Percentiles rank a stretch among this genome's conserved stretches.
Evolutionary conservation across 2,797 vertebrate species (phyloP).

Genomic region (Anisognathus igniventris): DNA sequence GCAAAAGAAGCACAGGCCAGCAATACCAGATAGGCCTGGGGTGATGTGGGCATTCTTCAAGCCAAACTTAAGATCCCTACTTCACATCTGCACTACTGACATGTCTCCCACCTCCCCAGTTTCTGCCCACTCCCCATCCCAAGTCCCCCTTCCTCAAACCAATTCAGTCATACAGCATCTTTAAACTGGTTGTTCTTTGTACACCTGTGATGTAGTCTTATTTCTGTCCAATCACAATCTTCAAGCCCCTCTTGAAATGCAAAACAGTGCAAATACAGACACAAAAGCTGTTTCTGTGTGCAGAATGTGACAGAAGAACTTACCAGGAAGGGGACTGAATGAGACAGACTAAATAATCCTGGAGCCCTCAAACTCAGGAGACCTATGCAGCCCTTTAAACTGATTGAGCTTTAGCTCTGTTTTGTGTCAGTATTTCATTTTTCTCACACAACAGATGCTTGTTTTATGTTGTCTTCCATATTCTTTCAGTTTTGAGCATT

Average conservation of each 20-base stretch:
- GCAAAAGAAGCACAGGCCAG: not conserved
- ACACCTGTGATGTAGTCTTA: not conserved
- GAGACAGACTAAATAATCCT: not conserved
- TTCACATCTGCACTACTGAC: not conserved
- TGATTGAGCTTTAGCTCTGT: not conserved
- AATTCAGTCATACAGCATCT: not conserved
- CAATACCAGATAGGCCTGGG: not conserved
- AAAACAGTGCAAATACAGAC: not conserved
- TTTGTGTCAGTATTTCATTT: conserved; percentile 24
- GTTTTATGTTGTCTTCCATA: conserved; percentile 16
- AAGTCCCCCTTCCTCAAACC: not conserved
- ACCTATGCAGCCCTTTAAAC: not conserved
- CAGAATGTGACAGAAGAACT: not conserved
- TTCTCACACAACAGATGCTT: not conserved
- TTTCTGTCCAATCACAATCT: not conserved
- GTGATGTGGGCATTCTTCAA: not conserved
- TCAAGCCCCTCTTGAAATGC: not conserved
- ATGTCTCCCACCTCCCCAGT: rapidly evolving
- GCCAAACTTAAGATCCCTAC: not conserved
- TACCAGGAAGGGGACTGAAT: not conserved
- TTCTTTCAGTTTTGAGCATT: not conserved
- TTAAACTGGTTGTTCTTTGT: not conserved
- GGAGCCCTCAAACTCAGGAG: not conserved
- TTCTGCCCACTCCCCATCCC: not conserved
- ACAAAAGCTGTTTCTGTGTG: not conserved